A percentile compares a stretch with the other conserved stretches of the same genome.
These are phyloP conservation scores for Eubasilissa splendida DNA, from an alignment of 2,888 invertebrate genomes.

Conservation along the genomic window DNA sequence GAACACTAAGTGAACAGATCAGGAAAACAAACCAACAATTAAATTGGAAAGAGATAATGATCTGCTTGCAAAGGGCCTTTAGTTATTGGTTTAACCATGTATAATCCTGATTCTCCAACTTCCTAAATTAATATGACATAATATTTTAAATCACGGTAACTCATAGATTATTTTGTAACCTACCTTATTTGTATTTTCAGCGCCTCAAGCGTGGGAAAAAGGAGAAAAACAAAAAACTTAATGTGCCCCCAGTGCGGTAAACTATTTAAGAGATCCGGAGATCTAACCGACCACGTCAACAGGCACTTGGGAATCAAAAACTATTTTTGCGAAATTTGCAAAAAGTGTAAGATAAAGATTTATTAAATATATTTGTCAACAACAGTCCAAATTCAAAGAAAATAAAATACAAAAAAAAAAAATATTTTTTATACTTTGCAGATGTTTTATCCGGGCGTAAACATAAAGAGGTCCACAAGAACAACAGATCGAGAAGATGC, in stretches of 20 bases:
- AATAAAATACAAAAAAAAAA: too few relatives aligned
- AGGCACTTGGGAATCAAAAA: slow-evolving; percentile 50
- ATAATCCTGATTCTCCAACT: too few relatives aligned
- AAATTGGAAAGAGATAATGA: too few relatives aligned
- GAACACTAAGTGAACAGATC: too few relatives aligned
- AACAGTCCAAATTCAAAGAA: not conserved
- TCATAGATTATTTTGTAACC: not conserved
- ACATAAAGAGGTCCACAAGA: slow-evolving; percentile 35
- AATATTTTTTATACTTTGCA: slow-evolving; percentile 18
- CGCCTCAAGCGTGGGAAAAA: slow-evolving; percentile 5
- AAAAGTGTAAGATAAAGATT: slow-evolving; percentile 43
- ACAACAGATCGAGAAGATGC: slow-evolving; percentile 31
- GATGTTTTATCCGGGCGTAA: slow-evolving; percentile 34
- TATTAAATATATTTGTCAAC: too few relatives aligned
- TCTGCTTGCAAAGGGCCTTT: too few relatives aligned
- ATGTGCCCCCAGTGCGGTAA: slow-evolving; percentile 42
- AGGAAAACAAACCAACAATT: too few relatives aligned
- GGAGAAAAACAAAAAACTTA: slow-evolving; percentile 5
- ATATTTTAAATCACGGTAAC: too few relatives aligned
- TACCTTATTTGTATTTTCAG: slow-evolving; percentile 11
- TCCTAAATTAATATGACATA: too few relatives aligned
- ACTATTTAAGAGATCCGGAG: slow-evolving; percentile 6
- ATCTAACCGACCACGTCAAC: slow-evolving; percentile 46
- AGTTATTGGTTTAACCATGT: too few relatives aligned
- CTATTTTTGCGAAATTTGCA: slow-evolving; percentile 51